A percentile compares a stretch with the other conserved stretches of the same genome.
These are phyloP conservation scores for Gymnoscopelus braueri DNA, from an alignment of 2,797 vertebrate species.

Conservation along the genomic window DNA sequence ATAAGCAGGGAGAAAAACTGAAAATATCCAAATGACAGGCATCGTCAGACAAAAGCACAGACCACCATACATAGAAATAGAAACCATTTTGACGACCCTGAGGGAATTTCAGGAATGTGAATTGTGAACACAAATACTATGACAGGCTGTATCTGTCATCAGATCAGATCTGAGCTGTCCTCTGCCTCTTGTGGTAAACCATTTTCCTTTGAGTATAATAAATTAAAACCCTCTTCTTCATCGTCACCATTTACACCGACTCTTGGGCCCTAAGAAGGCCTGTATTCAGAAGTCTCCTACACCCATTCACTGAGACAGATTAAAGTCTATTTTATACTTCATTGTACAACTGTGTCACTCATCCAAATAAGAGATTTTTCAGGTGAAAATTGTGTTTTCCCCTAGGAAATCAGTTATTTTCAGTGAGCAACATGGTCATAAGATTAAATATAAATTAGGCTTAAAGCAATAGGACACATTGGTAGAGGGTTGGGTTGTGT, in stretches of 20 bases:
- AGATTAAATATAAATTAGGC: too few relatives aligned
- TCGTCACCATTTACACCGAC: constrained; percentile 2
- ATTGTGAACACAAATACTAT: not conserved
- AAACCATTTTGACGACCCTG: constrained; percentile 5
- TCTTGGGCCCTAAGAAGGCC: constrained; percentile 36
- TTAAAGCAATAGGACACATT: too few relatives aligned
- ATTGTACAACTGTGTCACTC: too few relatives aligned
- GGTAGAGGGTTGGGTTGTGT: too few relatives aligned
- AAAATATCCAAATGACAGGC: constrained; percentile 49
- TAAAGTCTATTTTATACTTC: too few relatives aligned
- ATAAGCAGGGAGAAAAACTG: constrained; percentile 22
- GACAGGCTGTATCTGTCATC: not conserved
- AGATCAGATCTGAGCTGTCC: not conserved
- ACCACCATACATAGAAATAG: constrained; percentile 20
- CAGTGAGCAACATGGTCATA: too few relatives aligned
- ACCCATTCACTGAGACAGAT: constrained; percentile 46
- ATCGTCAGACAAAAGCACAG: constrained; percentile 4
- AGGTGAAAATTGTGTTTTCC: too few relatives aligned
- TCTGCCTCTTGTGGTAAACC: constrained; percentile 6
- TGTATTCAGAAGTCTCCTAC: constrained; percentile 48
- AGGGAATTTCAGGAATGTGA: constrained; percentile 9
- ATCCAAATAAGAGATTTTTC: too few relatives aligned
- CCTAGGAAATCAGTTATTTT: too few relatives aligned
- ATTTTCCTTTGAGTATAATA: not conserved
- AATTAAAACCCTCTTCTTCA: constrained; percentile 15